Percentiles rank a stretch among this genome's conserved stretches.
These are phyloP conservation scores for Odontomachus brunneus DNA, from an alignment of 1,140 invertebrate species.

Conservation along the genomic window DNA sequence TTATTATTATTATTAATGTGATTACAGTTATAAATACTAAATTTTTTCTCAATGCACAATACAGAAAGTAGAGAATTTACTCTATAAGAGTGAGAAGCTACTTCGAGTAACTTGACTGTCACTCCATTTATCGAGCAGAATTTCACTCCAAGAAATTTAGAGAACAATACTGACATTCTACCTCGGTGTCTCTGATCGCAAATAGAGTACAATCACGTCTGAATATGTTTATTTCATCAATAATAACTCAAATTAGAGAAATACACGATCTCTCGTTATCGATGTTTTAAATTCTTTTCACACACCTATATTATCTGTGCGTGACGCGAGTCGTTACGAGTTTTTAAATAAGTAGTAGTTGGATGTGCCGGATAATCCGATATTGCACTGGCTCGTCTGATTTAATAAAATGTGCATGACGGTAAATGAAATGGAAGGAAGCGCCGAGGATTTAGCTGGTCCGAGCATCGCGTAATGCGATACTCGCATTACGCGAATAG, in stretches of 20 bases:
- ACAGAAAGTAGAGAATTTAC: too few relatives aligned
- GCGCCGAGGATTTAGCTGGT: not conserved
- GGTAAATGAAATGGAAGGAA: slow-evolving; percentile 28
- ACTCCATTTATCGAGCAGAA: too few relatives aligned
- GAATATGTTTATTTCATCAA: not conserved
- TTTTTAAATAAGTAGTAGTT: not conserved
- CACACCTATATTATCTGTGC: not conserved
- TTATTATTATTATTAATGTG: too few relatives aligned
- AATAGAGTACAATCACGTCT: not conserved
- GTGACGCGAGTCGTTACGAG: not conserved
- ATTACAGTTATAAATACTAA: too few relatives aligned
- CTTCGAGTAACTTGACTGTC: too few relatives aligned
- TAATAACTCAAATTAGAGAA: not conserved
- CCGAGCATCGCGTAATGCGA: not conserved
- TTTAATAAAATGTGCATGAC: slow-evolving; percentile 15
- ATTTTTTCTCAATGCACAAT: too few relatives aligned
- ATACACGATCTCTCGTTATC: not conserved
- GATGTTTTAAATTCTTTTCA: not conserved
- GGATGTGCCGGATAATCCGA: not conserved
- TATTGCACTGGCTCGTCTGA: not conserved
- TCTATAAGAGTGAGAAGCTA: too few relatives aligned
- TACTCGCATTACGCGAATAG: not conserved
- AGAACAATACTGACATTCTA: not conserved
- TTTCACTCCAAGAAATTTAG: too few relatives aligned
- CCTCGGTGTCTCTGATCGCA: not conserved